Percentiles rank a stretch among this genome's conserved stretches.
phyloP scores from a whole-genome alignment of 2,113 vertebrate genomes.

The Mobula hypostoma region DNA sequence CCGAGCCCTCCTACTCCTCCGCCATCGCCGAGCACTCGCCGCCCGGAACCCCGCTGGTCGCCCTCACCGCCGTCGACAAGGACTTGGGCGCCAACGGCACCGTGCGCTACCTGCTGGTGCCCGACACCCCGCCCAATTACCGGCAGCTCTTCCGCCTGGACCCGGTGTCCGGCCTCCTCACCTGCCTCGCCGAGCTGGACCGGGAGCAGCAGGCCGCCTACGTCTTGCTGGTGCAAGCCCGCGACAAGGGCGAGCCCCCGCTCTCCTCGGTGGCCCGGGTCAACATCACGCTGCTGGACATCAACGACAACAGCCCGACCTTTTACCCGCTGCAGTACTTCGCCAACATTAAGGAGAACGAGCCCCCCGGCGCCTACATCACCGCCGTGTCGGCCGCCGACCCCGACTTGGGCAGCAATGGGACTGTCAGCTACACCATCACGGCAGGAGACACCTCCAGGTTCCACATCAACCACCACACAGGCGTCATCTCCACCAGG shows the following conservation, averaged over 20 bases:
- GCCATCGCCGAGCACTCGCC: slow-evolving; percentile 75
- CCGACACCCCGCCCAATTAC: slow-evolving; percentile 60
- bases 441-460: slow-evolving; percentile 78
- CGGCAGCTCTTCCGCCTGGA: slow-evolving; percentile 75
- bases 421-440: slow-evolving; percentile 81
- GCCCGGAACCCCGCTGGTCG: slow-evolving; percentile 71
- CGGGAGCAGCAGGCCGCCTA: slow-evolving; percentile 76
- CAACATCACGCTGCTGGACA: slow-evolving; percentile 77
- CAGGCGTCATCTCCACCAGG: slow-evolving; percentile 76
- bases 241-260: slow-evolving; percentile 75
- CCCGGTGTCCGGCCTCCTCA: slow-evolving; percentile 68
- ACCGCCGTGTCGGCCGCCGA: slow-evolving; percentile 80
- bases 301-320: slow-evolving; percentile 89
- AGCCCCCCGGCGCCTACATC: slow-evolving; percentile 77
- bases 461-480: slow-evolving; percentile 79
- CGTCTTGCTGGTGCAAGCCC: slow-evolving; percentile 69
- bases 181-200: slow-evolving; percentile 70
- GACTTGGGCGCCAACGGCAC: slow-evolving; percentile 92
- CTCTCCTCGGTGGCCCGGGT: slow-evolving; percentile 68
- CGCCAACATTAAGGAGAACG: slow-evolving; percentile 88
- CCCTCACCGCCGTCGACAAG: slow-evolving; percentile 75
- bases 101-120: slow-evolving; percentile 75
- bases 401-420: slow-evolving; percentile 79
- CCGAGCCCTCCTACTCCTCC: slow-evolving; percentile 64
- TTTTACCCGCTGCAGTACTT: slow-evolving; percentile 96